A percentile compares a stretch with the other conserved stretches of the same genome.
Conservation (phyloP, 2,113 vertebrate species). For the Phrynocephalus versicolor region DNA sequence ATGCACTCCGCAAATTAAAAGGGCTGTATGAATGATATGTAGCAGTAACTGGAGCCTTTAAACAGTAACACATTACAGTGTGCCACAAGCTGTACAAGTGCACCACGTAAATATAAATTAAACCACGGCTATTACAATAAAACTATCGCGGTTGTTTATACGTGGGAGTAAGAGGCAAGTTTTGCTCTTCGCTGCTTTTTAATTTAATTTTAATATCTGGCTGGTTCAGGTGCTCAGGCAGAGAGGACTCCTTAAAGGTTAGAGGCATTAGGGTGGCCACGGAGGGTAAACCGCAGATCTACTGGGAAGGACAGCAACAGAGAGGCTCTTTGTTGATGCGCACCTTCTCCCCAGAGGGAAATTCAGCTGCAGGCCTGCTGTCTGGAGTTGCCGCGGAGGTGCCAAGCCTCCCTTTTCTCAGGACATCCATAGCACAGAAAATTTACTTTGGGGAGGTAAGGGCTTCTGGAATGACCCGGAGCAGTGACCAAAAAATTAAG, state of each 20-base stretch:
- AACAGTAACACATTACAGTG: too few species aligned
- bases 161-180: background rate
- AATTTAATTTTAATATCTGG: background rate
- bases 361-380: background rate
- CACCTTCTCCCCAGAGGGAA: background rate
- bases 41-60: background rate
- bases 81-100: background rate
- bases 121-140: background rate
- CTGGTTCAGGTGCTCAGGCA: background rate
- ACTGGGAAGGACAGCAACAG: accelerated
- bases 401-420: too few species aligned
- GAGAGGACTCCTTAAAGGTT: background rate
- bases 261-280: background rate
- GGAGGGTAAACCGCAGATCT: background rate
- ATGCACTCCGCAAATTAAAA: background rate
- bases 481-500: too few species aligned
- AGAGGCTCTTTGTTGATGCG: background rate
- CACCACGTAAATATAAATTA: background rate
- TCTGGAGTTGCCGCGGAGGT: background rate
- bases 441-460: too few species aligned
- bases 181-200: constrained; percentile 5
- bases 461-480: too few species aligned
- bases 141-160: background rate
- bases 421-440: too few species aligned
- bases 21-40: background rate